These are phyloP conservation scores for Meandrina meandrites DNA, from an alignment of 92 coral and sea anemone species.

Conservation along the genomic window DNA sequence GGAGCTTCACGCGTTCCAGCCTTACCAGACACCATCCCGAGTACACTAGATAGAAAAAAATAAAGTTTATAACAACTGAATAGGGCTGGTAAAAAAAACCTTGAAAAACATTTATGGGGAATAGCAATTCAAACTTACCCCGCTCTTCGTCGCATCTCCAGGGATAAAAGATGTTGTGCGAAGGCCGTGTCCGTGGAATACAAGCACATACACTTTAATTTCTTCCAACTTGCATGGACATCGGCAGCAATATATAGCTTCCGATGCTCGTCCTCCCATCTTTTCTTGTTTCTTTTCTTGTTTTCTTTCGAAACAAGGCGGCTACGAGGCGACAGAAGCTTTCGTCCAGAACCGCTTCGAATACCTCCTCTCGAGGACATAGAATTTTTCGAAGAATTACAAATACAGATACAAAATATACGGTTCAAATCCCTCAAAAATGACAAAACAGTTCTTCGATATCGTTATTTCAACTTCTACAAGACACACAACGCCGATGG, in stretches of 20 bases:
- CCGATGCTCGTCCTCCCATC: background rate
- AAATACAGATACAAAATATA: background rate
- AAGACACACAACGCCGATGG: no score
- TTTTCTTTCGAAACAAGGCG: constrained; percentile 13
- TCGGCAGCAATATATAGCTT: background rate
- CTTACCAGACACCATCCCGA: no score
- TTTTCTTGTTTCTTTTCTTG: background rate
- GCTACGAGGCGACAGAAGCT: constrained; percentile 15
- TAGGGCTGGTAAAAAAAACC: no score
- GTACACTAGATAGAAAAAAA: no score
- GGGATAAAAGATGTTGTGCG: constrained; percentile 10
- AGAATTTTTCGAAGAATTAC: background rate
- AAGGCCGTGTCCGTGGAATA: constrained; percentile 15
- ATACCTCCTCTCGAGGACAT: constrained; percentile 19
- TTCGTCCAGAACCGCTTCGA: constrained; percentile 20
- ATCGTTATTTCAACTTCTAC: no score
- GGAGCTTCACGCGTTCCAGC: no score
- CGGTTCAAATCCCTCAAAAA: background rate
- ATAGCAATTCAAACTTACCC: background rate
- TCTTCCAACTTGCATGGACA: constrained; percentile 6
- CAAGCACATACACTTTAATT: background rate
- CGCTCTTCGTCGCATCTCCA: constrained; percentile 11
- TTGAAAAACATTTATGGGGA: no score
- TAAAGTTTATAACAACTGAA: no score
- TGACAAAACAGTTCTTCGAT: background rate